Base-by-base conservation (phyloP, 2,797 vertebrate species). In the Mormyrops attenuatus region DNA sequence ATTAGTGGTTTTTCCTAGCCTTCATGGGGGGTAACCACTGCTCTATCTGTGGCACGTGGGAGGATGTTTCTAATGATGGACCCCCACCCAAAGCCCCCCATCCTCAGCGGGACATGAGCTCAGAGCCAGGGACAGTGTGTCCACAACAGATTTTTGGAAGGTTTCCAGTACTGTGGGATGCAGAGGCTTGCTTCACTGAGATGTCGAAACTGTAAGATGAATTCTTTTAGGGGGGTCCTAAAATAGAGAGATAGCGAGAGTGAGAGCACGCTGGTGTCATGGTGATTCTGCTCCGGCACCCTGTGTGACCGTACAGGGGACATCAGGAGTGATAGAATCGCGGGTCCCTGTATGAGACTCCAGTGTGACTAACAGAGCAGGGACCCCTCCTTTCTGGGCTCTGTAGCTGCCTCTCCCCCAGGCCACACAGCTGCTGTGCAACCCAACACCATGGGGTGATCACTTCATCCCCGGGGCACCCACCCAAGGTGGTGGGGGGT, bases 341-440 rank as follows among this genome's bases (percentile, higher is more conserved):
- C 0, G 5, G 55, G 20, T 60, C n/a, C 20, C 55, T 2, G 55
- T 57, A 2, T n/a, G 55, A n/a, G 5, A 57, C 55, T 22, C 60
- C 22, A 66, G 66, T 30, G 30, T 34, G 66, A 8, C 77, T 47
- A 85, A 85, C 41, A 73, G 69, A 38, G 15, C 26, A 17, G 26
- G 30, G 9, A 0, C 22, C 3, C 22, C 60, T 22, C 8, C 60
- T 9, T 13, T 11, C 41, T n/a, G 26, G 26, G 47, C 4, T 17
- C 47, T 50, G 26, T 53, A 11, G 47, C 47, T 55, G 13, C 13
- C 4, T 3, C 52, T 11, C 85, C 49, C 13, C 30, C 9, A 34
- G 85, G 49, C 26, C 50, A 26, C 85, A 90, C 88, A 90, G 91
- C 91, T 91, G 89, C 90, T 91, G 77, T 66, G 88, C 90, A 88